Percentiles rank a stretch among this genome's conserved stretches.
These are phyloP conservation scores for Pogonophryne albipinna DNA, from an alignment of 2,797 vertebrate species.

Conservation along the genomic window DNA sequence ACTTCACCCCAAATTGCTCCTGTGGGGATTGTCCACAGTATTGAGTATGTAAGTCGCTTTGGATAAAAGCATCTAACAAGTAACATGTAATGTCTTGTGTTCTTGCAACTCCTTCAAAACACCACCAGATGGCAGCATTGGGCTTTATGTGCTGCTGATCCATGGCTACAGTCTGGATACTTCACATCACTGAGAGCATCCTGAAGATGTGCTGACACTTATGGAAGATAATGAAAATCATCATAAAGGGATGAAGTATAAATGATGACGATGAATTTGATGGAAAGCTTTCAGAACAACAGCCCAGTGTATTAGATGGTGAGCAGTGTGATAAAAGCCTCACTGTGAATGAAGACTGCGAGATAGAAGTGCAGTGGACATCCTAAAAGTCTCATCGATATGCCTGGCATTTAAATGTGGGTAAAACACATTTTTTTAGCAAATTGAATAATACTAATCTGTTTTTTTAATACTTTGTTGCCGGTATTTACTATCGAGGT, in stretches of 20 bases:
- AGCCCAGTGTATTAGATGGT: not conserved
- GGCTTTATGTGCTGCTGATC: not conserved
- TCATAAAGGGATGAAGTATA: conserved; percentile 13
- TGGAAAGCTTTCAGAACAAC: conserved; percentile 13
- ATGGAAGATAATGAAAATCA: conserved; percentile 29
- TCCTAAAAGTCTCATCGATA: not conserved
- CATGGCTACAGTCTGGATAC: not conserved
- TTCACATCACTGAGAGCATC: conserved; percentile 19
- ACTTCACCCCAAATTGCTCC: no score
- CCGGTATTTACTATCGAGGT: no score
- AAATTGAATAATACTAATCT: not conserved
- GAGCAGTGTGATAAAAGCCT: not conserved
- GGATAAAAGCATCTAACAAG: no score
- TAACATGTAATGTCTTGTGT: not conserved
- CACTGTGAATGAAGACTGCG: not conserved
- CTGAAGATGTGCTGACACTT: conserved; percentile 34
- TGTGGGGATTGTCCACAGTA: no score
- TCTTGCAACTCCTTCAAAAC: not conserved
- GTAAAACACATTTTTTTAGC: no score
- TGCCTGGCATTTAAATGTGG: not conserved
- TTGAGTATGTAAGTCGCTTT: no score
- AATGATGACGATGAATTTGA: conserved; percentile 22
- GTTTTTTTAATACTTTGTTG: no score
- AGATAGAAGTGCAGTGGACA: not conserved
- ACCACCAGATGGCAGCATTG: conserved; percentile 62